These are phyloP conservation scores for Sciurus niger DNA, from an alignment of 2,113 vertebrate species.

Conservation along the genomic window DNA sequence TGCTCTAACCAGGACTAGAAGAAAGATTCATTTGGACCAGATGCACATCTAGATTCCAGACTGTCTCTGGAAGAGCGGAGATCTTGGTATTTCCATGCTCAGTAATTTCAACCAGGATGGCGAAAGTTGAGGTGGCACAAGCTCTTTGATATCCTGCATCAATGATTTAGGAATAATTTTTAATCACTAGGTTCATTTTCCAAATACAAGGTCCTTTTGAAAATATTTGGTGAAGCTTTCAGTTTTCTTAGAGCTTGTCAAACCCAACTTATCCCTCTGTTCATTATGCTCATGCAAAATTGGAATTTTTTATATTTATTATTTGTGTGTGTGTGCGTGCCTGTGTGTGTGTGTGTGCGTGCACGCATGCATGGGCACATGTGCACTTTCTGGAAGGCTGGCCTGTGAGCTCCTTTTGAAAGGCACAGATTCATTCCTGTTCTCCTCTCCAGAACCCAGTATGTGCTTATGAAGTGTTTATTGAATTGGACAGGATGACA, in stretches of 20 bases:
- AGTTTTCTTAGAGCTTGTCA: background rate
- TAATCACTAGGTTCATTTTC: background rate
- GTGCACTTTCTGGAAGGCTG: background rate
- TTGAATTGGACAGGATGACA: constrained; percentile 18
- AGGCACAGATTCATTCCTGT: background rate
- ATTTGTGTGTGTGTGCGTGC: background rate
- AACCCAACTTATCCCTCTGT: background rate
- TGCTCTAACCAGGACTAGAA: background rate
- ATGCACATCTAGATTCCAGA: background rate
- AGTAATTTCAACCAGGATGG: background rate
- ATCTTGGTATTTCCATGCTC: background rate
- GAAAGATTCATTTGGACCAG: background rate
- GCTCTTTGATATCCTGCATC: background rate
- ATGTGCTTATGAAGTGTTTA: constrained; percentile 24
- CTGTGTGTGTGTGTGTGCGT: background rate
- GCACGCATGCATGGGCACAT: background rate
- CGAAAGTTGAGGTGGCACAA: background rate
- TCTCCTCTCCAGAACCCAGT: background rate
- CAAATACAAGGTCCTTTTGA: background rate
- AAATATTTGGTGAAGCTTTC: background rate
- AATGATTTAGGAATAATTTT: constrained; percentile 13
- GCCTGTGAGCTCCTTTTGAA: background rate
- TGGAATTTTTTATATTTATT: background rate
- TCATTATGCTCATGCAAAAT: background rate
- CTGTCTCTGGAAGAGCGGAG: background rate